Evolutionary conservation across 2,888 invertebrate species (phyloP), one percentile per base, ranked within the genome.

Genomic region (Pelosia muscerda): DNA sequence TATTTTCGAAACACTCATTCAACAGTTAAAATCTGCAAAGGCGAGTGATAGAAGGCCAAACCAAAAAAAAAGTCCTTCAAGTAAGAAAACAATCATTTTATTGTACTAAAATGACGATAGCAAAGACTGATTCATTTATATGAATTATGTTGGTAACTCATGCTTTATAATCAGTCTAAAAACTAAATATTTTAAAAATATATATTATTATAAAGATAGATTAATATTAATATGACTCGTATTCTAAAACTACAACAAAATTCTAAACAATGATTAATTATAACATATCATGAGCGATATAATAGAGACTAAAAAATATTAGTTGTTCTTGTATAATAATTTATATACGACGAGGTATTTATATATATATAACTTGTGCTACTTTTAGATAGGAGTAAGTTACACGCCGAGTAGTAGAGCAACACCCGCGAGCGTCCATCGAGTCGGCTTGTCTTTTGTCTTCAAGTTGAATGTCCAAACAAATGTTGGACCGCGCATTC

Each of bases 401-500:
- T 96, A 98, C 74, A 97, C 96, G 86, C 98, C 98, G 61, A 99
- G 95, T 62, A 99, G 92, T 56, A 99, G 96, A 4, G 98, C 98
- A 0, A 99, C 99, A 3, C 99, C 99, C 5, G 98, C 99, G 58
- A 99, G 95, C 10, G 98, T 97, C 99, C 99, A 99, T 84, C 98
- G 98, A 0, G 98, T 96, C 0, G 98, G 96, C 79, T 97, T 98
- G 82, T 98, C 98, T 86, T 96, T 97, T 19, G 98, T 98, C 94
- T 97, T 98, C 71, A 99, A 94, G 90, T 98, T 98, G 88, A 99
- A 99, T 0, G 98, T 98, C 99, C 99, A 99, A 15, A 99, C 98
- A 86, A 97, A 99, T 0, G 99, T 99, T 0, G 97, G 97, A 0
- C 99, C 99, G 65, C 99, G 96, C 88, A 96, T 96, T 78, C 96